Percentiles rank a stretch among this genome's conserved stretches.
These are phyloP conservation scores for Hydrocynus forskahlii DNA, from an alignment of 2,797 vertebrate genomes.

Conservation along the genomic window DNA sequence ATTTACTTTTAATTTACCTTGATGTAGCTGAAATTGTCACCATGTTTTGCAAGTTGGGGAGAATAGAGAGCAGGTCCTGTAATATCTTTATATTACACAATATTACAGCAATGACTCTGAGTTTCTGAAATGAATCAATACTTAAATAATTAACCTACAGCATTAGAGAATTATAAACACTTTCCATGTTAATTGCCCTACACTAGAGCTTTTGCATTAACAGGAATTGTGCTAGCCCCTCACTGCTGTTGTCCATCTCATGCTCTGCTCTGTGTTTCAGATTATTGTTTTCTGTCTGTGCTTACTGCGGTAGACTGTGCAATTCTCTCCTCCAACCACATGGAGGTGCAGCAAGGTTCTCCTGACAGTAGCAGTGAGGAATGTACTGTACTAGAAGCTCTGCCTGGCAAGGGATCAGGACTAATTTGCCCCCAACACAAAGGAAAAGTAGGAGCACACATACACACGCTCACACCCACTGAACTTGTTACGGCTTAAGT, in stretches of 20 bases:
- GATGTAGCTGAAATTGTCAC: neutral
- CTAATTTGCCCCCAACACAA: constrained; percentile 89
- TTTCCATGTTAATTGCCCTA: too few relatives aligned
- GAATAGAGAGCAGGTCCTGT: too few relatives aligned
- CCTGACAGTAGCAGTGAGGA: constrained; percentile 95
- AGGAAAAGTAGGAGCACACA: constrained; percentile 83
- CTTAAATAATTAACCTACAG: neutral
- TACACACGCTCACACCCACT: constrained; percentile 14
- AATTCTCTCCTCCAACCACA: constrained; percentile 82
- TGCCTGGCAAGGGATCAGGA: constrained; percentile 83
- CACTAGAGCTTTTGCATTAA: neutral
- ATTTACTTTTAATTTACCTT: constrained; percentile 6
- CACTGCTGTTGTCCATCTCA: neutral
- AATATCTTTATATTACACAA: too few relatives aligned
- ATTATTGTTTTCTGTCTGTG: constrained; percentile 56
- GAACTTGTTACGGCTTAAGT: neutral
- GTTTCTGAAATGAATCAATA: neutral
- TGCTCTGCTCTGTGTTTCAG: constrained; percentile 60
- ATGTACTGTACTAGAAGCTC: constrained; percentile 94
- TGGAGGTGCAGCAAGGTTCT: constrained; percentile 94
- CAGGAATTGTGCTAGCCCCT: neutral
- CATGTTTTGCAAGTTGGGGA: neutral
- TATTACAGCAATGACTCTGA: too few relatives aligned
- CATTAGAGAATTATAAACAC: too few relatives aligned
- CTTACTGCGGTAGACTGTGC: constrained; percentile 27